These are phyloP conservation scores for Geotria australis DNA, from an alignment of 2,797 vertebrate genomes.

Conservation along the genomic window DNA sequence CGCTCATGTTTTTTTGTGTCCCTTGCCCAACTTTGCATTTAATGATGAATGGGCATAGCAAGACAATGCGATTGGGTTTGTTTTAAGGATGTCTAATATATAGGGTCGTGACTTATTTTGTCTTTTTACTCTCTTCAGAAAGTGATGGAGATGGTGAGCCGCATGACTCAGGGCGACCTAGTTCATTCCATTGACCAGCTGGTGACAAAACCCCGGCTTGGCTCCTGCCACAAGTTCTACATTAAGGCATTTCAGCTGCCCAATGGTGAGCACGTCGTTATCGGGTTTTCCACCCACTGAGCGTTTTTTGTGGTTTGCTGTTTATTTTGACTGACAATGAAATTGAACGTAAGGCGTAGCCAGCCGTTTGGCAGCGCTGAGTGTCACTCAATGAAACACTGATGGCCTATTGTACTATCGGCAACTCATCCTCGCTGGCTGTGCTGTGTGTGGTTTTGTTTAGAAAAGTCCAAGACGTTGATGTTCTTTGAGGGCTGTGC, in stretches of 20 bases:
- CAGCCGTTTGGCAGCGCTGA: too few relatives aligned
- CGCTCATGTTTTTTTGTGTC: too few relatives aligned
- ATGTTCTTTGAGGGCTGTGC: constrained; percentile 96
- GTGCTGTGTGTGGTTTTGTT: background rate
- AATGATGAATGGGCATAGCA: too few relatives aligned
- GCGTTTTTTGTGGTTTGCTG: too few relatives aligned
- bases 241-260: constrained; percentile 64
- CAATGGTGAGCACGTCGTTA: constrained; percentile 25
- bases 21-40: too few relatives aligned
- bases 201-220: constrained; percentile 73
- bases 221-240: constrained; percentile 91
- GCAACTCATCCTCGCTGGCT: too few relatives aligned
- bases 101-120: constrained; percentile 3
- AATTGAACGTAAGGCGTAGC: too few relatives aligned
- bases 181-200: constrained; percentile 99
- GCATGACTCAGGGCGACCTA: constrained; percentile 85
- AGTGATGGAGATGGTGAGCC: constrained; percentile 74
- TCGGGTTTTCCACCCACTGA: too few relatives aligned
- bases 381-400: too few relatives aligned
- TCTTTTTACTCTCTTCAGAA: constrained; percentile 20
- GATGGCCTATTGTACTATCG: too few relatives aligned
- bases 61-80: too few relatives aligned
- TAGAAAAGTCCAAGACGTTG: constrained; percentile 58
- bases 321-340: too few relatives aligned
- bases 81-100: background rate